These are phyloP conservation scores for Gymnoscopelus microlampas DNA, from an alignment of 2,797 vertebrate species.

Conservation along the genomic window DNA sequence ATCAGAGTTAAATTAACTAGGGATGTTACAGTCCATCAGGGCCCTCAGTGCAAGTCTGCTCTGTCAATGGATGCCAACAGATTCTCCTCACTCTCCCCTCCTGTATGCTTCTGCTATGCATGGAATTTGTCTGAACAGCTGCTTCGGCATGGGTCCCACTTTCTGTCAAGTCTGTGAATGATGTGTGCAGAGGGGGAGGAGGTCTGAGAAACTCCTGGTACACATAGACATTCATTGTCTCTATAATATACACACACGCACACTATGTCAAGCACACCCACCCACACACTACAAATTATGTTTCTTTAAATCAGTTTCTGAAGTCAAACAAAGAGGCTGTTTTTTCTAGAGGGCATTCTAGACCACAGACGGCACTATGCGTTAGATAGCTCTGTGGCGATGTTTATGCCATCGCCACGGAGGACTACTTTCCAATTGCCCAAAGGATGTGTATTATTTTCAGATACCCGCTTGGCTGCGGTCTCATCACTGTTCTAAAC, in stretches of 20 bases:
- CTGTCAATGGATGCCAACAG: slow-evolving; percentile 15
- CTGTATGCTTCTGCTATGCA: slow-evolving; percentile 50
- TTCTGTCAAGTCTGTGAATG: slow-evolving; percentile 58
- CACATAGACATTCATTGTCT: slow-evolving; percentile 21
- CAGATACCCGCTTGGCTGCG: too few species aligned
- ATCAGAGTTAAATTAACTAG: too few species aligned
- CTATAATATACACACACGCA: slow-evolving; percentile 1
- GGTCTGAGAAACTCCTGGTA: slow-evolving; percentile 53
- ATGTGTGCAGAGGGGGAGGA: slow-evolving; percentile 61
- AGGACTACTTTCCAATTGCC: too few species aligned
- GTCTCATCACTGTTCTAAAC: too few species aligned
- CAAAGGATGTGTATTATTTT: too few species aligned
- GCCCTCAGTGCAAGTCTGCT: slow-evolving; percentile 4
- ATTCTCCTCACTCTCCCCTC: slow-evolving; percentile 29
- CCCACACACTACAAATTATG: not conserved
- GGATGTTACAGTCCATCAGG: too few species aligned
- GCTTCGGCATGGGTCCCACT: slow-evolving; percentile 41
- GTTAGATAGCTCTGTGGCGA: too few species aligned
- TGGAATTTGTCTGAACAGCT: slow-evolving; percentile 75
- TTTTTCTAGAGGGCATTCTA: too few species aligned
- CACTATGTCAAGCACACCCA: not conserved
- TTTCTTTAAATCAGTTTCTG: too few species aligned
- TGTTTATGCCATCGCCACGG: too few species aligned
- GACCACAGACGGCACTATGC: too few species aligned
- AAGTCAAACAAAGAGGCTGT: too few species aligned